Evolutionary conservation across 2,113 vertebrate species (phyloP).

Genomic region (Strix uralensis): DNA sequence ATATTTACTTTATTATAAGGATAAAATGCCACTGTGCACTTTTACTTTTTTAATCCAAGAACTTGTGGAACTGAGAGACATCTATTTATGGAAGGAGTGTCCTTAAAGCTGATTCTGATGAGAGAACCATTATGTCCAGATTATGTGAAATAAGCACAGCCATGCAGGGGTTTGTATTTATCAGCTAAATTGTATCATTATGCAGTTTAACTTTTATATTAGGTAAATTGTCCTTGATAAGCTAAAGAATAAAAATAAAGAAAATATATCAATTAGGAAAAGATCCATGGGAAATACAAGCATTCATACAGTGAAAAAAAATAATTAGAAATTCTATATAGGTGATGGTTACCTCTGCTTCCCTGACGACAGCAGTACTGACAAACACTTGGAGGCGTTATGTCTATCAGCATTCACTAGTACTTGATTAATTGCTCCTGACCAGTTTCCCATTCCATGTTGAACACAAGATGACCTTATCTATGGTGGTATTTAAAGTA

Average conservation of each 20-base stretch:
- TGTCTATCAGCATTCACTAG: neutral
- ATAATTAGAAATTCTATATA: neutral
- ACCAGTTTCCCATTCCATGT: neutral
- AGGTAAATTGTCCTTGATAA: neutral
- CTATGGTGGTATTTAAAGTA: neutral
- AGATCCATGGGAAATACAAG: neutral
- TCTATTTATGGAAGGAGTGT: neutral
- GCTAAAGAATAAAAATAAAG: neutral
- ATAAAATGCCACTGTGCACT: neutral
- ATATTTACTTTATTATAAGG: neutral
- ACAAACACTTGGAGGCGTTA: neutral
- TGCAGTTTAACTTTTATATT: neutral
- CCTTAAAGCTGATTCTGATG: neutral
- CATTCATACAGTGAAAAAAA: neutral
- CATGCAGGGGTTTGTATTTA: neutral
- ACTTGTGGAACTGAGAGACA: neutral
- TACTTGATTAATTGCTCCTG: neutral
- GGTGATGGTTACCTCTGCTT: neutral
- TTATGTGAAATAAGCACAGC: neutral
- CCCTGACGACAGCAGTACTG: neutral
- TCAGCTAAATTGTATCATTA: neutral
- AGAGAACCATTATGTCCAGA: neutral
- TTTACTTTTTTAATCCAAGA: neutral
- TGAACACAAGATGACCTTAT: neutral
- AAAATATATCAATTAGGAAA: neutral